phyloP scores from a whole-genome alignment of 2,113 vertebrate species.

The Agapornis roseicollis region DNA sequence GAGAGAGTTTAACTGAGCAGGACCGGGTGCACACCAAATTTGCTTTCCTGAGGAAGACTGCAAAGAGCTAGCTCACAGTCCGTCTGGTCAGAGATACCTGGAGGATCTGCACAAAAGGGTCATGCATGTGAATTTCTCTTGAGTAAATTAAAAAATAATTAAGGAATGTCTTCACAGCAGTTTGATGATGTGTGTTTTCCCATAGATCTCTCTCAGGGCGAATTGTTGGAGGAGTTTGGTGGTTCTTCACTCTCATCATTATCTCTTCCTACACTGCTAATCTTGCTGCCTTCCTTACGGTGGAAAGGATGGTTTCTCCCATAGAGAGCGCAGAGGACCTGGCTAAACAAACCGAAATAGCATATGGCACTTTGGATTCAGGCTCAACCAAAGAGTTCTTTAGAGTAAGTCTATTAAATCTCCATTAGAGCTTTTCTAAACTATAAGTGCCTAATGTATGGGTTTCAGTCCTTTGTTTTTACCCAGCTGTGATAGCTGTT shows the following conservation, averaged over 20 bases:
- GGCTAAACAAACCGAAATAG: conserved; percentile 99
- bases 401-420: conserved; percentile 86
- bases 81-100: not conserved
- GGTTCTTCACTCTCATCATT: conserved; percentile 99
- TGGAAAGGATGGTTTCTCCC: conserved; percentile 99
- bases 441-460: not conserved
- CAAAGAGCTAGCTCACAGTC: not conserved
- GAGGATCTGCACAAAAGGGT: not conserved
- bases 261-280: conserved; percentile 99
- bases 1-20: not conserved
- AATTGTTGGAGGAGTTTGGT: conserved; percentile 99
- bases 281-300: conserved; percentile 98
- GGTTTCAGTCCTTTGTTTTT: not conserved
- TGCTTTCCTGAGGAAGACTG: not conserved
- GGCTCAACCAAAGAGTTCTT: conserved; percentile 99
- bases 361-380: conserved; percentile 97
- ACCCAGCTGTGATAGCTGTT: not conserved
- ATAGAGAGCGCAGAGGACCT: conserved; percentile 99
- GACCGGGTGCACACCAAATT: not conserved
- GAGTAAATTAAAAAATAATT: not conserved
- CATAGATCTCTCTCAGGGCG: conserved; percentile 96
- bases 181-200: conserved; percentile 68
- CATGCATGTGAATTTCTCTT: not conserved
- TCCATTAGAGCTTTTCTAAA: conserved; percentile 20
- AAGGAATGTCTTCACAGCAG: conserved; percentile 1